phyloP scores from a whole-genome alignment of 2,113 vertebrate genomes.

The Paedocypris sp. region DNA sequence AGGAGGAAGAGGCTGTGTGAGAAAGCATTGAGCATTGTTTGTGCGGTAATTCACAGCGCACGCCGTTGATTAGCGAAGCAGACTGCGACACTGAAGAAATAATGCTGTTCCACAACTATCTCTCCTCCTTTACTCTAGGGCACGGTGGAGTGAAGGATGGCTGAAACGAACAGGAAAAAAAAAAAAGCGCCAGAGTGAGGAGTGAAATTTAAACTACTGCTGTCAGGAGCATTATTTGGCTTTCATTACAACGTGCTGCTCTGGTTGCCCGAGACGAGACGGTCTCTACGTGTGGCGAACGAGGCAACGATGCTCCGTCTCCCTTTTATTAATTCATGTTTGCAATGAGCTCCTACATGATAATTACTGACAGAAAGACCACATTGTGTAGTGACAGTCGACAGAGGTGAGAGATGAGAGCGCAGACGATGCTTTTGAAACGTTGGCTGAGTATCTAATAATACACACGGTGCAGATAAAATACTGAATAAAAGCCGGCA shows the following conservation, averaged over 20 bases:
- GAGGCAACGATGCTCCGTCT: conserved; percentile 23
- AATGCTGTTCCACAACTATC: not conserved
- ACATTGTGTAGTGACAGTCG: conserved; percentile 27
- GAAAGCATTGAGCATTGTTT: conserved; percentile 44
- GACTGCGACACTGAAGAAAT: conserved; percentile 33
- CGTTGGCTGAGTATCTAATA: conserved; percentile 16
- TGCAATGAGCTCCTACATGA: conserved; percentile 26
- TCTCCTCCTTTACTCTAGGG: conserved; percentile 27
- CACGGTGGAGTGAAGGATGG: conserved; percentile 41
- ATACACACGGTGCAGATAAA: conserved; percentile 12
- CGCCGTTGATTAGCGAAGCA: conserved; percentile 46
- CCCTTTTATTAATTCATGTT: conserved; percentile 35
- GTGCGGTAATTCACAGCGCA: conserved; percentile 43
- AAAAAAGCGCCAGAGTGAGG: conserved; percentile 40
- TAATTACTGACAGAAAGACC: conserved; percentile 33
- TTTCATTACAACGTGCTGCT: conserved; percentile 36
- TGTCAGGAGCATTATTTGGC: conserved; percentile 41
- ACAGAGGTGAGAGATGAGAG: conserved; percentile 27
- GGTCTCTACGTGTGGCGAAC: conserved; percentile 16
- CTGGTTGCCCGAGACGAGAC: conserved; percentile 5
- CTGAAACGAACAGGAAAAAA: conserved; percentile 45
- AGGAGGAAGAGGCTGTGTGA: conserved; percentile 31
- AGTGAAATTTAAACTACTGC: conserved; percentile 51
- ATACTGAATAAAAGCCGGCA: not conserved
- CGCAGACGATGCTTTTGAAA: conserved; percentile 23